Conservation (phyloP, 2,113 vertebrate species). For the Saccopteryx leptura region DNA sequence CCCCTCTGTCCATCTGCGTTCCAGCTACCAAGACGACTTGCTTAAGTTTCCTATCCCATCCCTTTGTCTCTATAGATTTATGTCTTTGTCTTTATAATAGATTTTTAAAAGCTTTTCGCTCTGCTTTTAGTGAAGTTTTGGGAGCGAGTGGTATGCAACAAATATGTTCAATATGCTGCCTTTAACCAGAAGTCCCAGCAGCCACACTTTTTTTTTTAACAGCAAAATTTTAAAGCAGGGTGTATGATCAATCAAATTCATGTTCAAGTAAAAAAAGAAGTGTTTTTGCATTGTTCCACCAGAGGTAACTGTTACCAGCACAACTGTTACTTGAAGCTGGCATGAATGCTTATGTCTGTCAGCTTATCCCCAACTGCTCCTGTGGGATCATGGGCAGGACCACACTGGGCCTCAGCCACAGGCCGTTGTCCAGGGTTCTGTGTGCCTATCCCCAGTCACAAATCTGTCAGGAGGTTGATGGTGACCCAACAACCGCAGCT, state of each 20-base stretch:
- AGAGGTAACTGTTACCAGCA: constrained; percentile 25
- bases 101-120: background rate
- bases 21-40: constrained; percentile 46
- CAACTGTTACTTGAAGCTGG: background rate
- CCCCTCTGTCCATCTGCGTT: constrained; percentile 61
- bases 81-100: background rate
- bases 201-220: background rate
- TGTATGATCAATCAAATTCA: constrained; percentile 29
- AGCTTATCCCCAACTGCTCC: background rate
- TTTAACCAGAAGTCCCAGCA: constrained; percentile 42
- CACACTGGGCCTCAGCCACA: background rate
- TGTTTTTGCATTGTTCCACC: constrained; percentile 25
- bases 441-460: background rate
- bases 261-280: constrained; percentile 48
- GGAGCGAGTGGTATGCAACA: background rate
- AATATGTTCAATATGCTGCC: background rate
- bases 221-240: background rate
- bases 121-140: constrained; percentile 42
- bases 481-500: background rate
- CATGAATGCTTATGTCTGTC: background rate
- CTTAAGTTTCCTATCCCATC: constrained; percentile 4
- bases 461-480: background rate
- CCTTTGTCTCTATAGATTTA: constrained; percentile 34
- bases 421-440: background rate
- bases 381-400: background rate